These are phyloP conservation scores for Ashinkailepas kermadecensis DNA, from an alignment of 2,888 invertebrate genomes.

Conservation along the genomic window DNA sequence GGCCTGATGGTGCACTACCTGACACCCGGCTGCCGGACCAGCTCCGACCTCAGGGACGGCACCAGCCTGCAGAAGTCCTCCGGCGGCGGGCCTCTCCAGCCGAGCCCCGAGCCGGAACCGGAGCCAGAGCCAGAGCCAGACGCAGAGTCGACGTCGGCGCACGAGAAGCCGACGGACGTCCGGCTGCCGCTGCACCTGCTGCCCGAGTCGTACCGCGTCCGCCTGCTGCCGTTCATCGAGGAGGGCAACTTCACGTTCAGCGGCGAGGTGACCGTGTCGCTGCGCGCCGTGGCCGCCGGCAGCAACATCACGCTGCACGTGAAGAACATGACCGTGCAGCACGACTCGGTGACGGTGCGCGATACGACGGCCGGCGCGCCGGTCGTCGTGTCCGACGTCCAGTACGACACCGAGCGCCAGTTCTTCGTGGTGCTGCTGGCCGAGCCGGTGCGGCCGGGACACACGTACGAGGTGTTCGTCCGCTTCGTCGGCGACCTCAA, in stretches of 20 bases:
- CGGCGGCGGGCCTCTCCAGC: neutral
- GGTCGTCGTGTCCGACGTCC: slow-evolving; percentile 24
- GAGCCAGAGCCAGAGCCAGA: neutral
- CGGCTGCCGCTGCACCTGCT: slow-evolving; percentile 28
- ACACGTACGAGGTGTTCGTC: slow-evolving; percentile 59
- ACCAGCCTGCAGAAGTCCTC: neutral
- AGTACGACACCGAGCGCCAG: slow-evolving; percentile 44
- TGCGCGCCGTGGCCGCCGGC: slow-evolving; percentile 53
- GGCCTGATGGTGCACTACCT: slow-evolving; percentile 69
- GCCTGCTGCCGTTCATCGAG: slow-evolving; percentile 31
- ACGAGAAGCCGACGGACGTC: slow-evolving; percentile 22
- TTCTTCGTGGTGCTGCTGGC: slow-evolving; percentile 60
- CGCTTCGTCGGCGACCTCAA: slow-evolving; percentile 63
- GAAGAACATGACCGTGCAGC: slow-evolving; percentile 57
- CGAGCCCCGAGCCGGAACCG: neutral
- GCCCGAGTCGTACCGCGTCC: slow-evolving; percentile 24
- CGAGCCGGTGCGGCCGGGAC: slow-evolving; percentile 51
- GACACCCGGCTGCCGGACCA: slow-evolving; percentile 40
- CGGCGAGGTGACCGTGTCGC: slow-evolving; percentile 32
- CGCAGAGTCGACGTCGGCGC: neutral
- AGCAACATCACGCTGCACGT: slow-evolving; percentile 67
- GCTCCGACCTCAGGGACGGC: neutral
- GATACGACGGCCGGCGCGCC: neutral
- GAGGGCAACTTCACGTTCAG: slow-evolving; percentile 33
- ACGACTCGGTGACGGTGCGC: slow-evolving; percentile 48